Evolutionary conservation across 2,797 vertebrate species (phyloP).

Genomic region (Acropternis orthonyx): DNA sequence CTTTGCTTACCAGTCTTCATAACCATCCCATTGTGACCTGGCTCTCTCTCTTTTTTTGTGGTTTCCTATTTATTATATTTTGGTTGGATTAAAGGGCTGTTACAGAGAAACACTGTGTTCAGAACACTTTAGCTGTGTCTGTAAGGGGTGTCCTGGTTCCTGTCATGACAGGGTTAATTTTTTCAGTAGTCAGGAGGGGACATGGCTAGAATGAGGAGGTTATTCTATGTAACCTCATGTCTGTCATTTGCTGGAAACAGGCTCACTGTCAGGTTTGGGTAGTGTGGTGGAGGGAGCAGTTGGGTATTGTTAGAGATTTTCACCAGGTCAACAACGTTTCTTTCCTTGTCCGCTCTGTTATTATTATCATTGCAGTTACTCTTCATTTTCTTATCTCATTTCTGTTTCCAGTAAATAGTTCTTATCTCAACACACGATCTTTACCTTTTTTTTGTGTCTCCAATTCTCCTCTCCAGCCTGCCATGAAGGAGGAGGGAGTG

Average conservation of each 20-base stretch:
- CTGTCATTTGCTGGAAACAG: neutral
- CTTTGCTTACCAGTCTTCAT: neutral
- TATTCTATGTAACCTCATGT: neutral
- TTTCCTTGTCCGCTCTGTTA: neutral
- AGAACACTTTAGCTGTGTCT: neutral
- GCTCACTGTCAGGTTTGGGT: fast-evolving
- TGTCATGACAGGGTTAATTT: neutral
- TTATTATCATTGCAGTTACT: neutral
- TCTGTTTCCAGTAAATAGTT: neutral
- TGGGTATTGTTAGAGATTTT: neutral
- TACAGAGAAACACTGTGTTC: fast-evolving
- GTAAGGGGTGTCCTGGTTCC: neutral
- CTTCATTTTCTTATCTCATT: neutral
- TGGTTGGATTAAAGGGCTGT: neutral
- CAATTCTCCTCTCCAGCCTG: neutral
- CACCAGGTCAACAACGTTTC: neutral
- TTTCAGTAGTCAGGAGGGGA: neutral
- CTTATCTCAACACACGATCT: fast-evolving
- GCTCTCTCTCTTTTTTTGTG: neutral
- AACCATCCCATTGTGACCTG: neutral
- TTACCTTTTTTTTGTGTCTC: neutral
- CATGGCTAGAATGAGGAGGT: neutral
- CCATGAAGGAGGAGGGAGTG: neutral
- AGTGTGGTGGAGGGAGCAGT: fast-evolving
- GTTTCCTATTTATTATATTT: neutral